phyloP scores from a whole-genome alignment of 2,113 vertebrate genomes.

The Coptodon rendalli region DNA sequence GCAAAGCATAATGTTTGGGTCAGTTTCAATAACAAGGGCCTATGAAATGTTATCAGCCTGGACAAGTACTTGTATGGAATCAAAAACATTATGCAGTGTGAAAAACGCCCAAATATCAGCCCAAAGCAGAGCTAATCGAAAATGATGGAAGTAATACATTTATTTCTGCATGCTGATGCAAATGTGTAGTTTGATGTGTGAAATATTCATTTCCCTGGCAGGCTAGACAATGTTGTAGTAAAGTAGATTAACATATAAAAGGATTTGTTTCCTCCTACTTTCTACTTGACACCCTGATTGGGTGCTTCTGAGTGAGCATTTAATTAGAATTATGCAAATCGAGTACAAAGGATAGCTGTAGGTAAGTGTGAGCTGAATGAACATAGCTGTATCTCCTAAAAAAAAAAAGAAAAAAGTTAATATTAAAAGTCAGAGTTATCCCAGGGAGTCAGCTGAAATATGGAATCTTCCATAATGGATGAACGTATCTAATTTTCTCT shows the following conservation, averaged over 20 bases:
- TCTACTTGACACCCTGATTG: constrained; percentile 34
- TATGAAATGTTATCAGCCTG: not conserved
- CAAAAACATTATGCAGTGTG: not conserved
- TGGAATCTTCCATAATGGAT: not conserved
- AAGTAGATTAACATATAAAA: constrained; percentile 58
- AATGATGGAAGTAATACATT: constrained; percentile 14
- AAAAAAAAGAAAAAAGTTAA: not conserved
- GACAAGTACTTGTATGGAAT: not conserved
- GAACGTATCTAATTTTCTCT: constrained; percentile 10
- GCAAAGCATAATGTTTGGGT: not conserved
- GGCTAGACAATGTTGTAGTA: constrained; percentile 21
- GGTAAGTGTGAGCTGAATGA: not conserved
- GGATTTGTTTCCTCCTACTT: constrained; percentile 34
- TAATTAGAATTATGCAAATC: constrained; percentile 67
- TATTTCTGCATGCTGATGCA: constrained; percentile 7
- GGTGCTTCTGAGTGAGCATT: constrained; percentile 32
- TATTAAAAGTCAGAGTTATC: not conserved
- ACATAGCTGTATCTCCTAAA: not conserved
- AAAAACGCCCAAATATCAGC: not conserved
- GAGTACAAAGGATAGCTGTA: constrained; percentile 9
- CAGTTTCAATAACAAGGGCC: not conserved
- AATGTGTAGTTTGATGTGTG: constrained; percentile 19
- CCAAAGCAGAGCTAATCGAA: not conserved
- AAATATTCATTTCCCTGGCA: constrained; percentile 43
- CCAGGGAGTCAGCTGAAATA: not conserved